Percentiles rank a stretch among this genome's conserved stretches.
These are phyloP conservation scores for Pterocles burchelli DNA, from an alignment of 2,113 vertebrate species.

Conservation along the genomic window DNA sequence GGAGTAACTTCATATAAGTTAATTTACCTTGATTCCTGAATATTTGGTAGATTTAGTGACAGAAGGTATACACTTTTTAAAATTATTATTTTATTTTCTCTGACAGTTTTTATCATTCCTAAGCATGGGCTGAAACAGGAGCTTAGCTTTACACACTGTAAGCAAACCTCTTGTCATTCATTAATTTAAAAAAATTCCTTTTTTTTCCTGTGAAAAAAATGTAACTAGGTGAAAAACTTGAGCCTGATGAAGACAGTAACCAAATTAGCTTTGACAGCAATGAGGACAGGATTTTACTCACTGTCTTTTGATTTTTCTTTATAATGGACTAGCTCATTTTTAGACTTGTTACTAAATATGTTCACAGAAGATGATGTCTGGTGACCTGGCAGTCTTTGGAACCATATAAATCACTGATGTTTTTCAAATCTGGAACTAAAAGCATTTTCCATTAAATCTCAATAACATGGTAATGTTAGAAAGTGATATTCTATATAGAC, in stretches of 20 bases:
- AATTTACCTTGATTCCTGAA: neutral
- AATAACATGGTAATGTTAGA: neutral
- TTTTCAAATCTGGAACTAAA: neutral
- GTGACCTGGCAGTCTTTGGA: neutral
- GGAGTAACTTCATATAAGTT: neutral
- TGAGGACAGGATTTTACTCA: neutral
- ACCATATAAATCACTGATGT: neutral
- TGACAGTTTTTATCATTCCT: neutral
- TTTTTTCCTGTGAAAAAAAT: neutral
- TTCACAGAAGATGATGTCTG: neutral
- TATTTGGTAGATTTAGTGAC: neutral
- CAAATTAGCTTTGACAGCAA: neutral
- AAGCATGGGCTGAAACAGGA: neutral
- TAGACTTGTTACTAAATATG: accelerated
- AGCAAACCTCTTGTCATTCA: neutral
- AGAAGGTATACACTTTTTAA: neutral
- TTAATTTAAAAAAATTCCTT: neutral
- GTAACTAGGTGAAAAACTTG: neutral
- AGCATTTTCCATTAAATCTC: neutral
- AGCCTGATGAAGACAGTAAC: neutral
- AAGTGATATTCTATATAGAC: neutral
- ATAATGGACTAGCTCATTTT: accelerated
- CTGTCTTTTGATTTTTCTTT: neutral
- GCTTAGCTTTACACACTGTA: neutral
- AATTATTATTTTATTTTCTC: neutral